These are phyloP conservation scores for Battus philenor DNA, from an alignment of 1,140 invertebrate species.

Conservation along the genomic window DNA sequence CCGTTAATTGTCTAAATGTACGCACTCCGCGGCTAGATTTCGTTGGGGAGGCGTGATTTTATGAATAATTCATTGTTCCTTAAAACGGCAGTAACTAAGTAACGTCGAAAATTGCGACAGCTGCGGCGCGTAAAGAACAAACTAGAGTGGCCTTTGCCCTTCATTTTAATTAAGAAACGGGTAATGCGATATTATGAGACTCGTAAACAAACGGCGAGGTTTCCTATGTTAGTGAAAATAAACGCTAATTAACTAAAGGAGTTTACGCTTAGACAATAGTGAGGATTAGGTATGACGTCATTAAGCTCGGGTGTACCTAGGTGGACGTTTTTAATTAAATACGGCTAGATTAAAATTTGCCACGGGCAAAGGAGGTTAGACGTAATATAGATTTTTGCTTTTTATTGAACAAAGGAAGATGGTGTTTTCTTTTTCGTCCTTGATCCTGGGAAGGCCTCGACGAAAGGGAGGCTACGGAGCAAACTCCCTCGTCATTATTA, in stretches of 20 bases:
- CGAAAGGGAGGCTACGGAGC: no score
- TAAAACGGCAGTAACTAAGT: slow-evolving; percentile 17
- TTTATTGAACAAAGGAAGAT: no score
- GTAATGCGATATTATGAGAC: slow-evolving; percentile 46
- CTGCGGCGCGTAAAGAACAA: slow-evolving; percentile 29
- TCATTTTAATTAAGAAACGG: slow-evolving; percentile 46
- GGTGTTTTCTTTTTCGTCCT: no score
- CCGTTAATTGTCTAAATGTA: slow-evolving; percentile 8
- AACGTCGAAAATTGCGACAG: slow-evolving; percentile 28
- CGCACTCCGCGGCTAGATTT: not conserved
- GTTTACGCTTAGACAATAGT: slow-evolving; percentile 10
- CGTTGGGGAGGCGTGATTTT: slow-evolving; percentile 10
- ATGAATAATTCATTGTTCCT: slow-evolving; percentile 16
- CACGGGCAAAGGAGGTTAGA: no score
- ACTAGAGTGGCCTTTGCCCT: slow-evolving; percentile 27
- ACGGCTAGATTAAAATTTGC: no score
- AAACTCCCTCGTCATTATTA: no score
- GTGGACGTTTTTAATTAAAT: not conserved
- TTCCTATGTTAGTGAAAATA: slow-evolving; percentile 16
- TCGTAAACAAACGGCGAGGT: slow-evolving; percentile 36
- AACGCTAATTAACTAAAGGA: slow-evolving; percentile 11
- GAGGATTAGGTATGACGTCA: not conserved
- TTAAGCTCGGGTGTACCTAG: not conserved
- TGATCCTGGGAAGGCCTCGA: no score
- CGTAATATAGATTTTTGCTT: no score